Evolutionary conservation across 2,888 invertebrate genomes (phyloP).

Genomic region (Anarsia innoxiella): DNA sequence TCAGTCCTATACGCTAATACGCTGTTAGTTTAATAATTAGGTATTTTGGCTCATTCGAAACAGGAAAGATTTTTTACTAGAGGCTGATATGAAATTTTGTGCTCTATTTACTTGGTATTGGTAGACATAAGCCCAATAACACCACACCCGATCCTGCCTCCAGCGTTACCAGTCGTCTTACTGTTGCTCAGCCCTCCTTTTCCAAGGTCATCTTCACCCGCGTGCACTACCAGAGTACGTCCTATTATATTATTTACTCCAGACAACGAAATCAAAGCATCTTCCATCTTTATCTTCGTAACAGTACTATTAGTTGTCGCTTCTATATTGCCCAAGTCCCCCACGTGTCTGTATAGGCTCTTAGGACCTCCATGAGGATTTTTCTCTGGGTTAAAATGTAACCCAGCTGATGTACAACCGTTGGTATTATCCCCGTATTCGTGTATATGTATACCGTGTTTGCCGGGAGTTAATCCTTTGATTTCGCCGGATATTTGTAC

Average conservation of each 20-base stretch:
- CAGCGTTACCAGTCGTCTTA: slow-evolving; percentile 96
- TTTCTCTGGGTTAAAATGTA: not conserved
- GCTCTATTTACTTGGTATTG: too few relatives aligned
- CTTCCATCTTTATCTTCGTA: too few relatives aligned
- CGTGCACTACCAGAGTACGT: slow-evolving; percentile 92
- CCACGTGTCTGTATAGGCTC: slow-evolving; percentile 85
- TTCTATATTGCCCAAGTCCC: slow-evolving; percentile 94
- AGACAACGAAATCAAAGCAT: slow-evolving; percentile 49
- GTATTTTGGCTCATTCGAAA: too few relatives aligned
- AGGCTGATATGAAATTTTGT: too few relatives aligned
- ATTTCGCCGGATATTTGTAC: too few relatives aligned
- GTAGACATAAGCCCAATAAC: too few relatives aligned
- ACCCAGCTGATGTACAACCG: not conserved
- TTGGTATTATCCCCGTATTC: slow-evolving; percentile 95
- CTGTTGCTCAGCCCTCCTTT: slow-evolving; percentile 93
- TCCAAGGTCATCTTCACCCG: slow-evolving; percentile 95
- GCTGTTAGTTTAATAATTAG: too few relatives aligned
- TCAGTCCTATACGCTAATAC: too few relatives aligned
- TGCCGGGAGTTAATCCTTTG: too few relatives aligned
- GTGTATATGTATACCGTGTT: slow-evolving; percentile 89
- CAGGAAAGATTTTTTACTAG: too few relatives aligned
- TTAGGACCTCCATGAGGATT: slow-evolving; percentile 70
- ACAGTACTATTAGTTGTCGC: too few relatives aligned
- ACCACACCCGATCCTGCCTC: slow-evolving; percentile 91
- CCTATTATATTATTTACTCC: slow-evolving; percentile 88